Percentiles rank a stretch among this genome's conserved stretches.
Evolutionary conservation across 2,113 vertebrate genomes (phyloP).

Genomic region (Tiliqua scincoides): DNA sequence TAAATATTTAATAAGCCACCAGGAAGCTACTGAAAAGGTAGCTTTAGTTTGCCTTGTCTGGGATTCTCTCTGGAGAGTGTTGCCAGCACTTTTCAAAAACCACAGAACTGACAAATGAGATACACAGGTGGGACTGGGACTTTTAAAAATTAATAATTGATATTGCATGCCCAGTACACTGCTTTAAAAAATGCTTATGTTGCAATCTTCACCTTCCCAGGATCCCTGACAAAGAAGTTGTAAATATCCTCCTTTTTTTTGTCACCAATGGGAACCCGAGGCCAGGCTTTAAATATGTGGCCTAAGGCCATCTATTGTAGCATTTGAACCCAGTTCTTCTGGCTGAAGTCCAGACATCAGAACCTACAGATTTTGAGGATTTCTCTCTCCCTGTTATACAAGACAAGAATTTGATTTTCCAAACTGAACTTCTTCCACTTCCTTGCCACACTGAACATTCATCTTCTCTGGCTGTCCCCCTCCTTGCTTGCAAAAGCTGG

Average conservation of each 20-base stretch:
- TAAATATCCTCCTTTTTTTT: not conserved
- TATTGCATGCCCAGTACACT: no score
- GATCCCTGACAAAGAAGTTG: not conserved
- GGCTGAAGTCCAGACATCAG: not conserved
- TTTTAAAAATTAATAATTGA: not conserved
- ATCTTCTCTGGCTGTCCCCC: not conserved
- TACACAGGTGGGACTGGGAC: not conserved
- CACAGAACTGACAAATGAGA: not conserved
- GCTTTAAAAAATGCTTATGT: not conserved
- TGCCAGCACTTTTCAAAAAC: not conserved
- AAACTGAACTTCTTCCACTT: not conserved
- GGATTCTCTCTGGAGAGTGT: not conserved
- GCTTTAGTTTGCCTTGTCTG: not conserved
- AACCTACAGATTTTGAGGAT: not conserved
- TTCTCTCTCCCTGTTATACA: not conserved
- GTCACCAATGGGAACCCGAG: not conserved
- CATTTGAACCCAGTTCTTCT: not conserved
- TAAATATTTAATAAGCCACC: no score
- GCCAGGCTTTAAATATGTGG: not conserved
- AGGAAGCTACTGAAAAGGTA: not conserved
- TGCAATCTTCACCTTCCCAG: not conserved
- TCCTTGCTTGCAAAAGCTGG: not conserved
- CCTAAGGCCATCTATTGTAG: not conserved
- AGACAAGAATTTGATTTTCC: no score
- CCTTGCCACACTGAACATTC: not conserved